Evolutionary conservation across 2,797 vertebrate species (phyloP).

Genomic region (Typhlichthys subterraneus): DNA sequence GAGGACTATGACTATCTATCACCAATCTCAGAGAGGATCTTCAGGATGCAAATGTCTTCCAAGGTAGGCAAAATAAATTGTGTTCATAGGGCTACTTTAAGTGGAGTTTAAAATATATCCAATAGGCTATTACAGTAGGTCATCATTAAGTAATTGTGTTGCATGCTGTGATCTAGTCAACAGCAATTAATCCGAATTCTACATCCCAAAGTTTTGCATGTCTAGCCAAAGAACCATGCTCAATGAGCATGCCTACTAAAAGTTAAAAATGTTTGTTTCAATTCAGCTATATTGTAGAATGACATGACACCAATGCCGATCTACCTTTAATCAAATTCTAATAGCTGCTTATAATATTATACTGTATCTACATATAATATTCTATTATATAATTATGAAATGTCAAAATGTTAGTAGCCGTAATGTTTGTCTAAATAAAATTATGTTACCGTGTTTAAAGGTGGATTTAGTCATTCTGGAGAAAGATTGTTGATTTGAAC

Average conservation of each 20-base stretch:
- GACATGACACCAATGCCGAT: constrained; percentile 11
- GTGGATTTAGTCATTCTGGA: too few relatives aligned
- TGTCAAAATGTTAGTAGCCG: neutral
- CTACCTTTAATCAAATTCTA: too few relatives aligned
- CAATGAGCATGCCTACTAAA: constrained; percentile 27
- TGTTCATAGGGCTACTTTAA: neutral
- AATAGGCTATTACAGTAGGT: neutral
- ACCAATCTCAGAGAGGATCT: constrained; percentile 60
- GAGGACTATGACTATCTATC: constrained; percentile 63
- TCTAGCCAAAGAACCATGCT: constrained; percentile 8
- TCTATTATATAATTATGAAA: neutral
- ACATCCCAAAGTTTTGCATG: neutral
- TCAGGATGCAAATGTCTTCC: constrained; percentile 64
- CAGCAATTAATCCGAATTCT: too few relatives aligned
- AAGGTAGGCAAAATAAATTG: constrained; percentile 70
- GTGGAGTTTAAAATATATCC: neutral
- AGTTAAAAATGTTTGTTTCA: constrained; percentile 15
- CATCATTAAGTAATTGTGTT: neutral
- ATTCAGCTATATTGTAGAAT: neutral
- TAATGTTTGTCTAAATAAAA: neutral
- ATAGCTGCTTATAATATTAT: too few relatives aligned
- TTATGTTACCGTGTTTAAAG: too few relatives aligned
- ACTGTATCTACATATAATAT: neutral
- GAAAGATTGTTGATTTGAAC: too few relatives aligned
- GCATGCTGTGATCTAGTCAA: neutral